Evolutionary conservation across 1,140 invertebrate genomes (phyloP), one percentile per base, ranked within the genome.

Genomic region (Lamellibrachia luymesi): DNA sequence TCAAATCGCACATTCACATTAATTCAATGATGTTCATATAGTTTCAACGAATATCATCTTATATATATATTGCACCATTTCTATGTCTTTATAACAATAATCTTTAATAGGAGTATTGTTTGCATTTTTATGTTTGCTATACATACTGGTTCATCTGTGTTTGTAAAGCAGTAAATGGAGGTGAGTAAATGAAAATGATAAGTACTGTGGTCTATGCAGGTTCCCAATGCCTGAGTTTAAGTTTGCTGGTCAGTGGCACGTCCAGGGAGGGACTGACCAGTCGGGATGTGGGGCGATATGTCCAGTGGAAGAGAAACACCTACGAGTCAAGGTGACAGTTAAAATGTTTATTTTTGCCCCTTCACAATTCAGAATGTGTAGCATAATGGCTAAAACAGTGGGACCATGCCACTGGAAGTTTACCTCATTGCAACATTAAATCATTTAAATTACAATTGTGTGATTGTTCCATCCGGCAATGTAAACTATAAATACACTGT

Each of bases 181-280:
- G 64, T 4, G 64, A 80, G 64, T 80, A 80, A 80, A 80, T 80
- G 64, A 80, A 80, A 80, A 80, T 80, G 13, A 80, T 2, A 22
- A 80, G 13, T 2, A 10, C 64, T 80, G 64, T 22, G 64, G 38
- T 92, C 38, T 92, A 94, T 94, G n/a, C 94, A 97, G 97, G 95
- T 95, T 97, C 94, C 95, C 96, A 17, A 94, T 97, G 91, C 97
- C 97, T 38, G 94, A 95, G 90, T 95, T 97, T 92, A 95, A 96
- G 90, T 93, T 96, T 64, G 94, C 94, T 7, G 96, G 96, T 93
- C 95, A 94, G 64, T 97, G 97, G 97, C 95, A 96, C 27, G 94
- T 96, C 22, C 89, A 93, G 64, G 94, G 93, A 80, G 94, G 94
- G 90, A 94, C 94, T 13, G 52, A 89, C 50, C 94, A 94, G 56